Evolutionary conservation across 2,113 vertebrate species (phyloP).

Genomic region (Murina feae): DNA sequence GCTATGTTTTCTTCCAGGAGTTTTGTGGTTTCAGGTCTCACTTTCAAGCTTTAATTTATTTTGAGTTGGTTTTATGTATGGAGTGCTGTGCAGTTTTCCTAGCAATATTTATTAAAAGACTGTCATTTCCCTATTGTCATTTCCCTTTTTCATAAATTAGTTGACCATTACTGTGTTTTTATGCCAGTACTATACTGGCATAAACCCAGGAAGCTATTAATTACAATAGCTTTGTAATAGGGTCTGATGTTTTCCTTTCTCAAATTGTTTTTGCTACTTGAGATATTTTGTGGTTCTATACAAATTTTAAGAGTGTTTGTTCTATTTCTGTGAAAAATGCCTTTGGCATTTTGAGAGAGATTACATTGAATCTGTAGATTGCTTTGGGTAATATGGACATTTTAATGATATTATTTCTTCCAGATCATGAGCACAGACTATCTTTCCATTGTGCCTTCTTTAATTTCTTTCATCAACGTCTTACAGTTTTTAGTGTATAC

Average conservation of each 20-base stretch:
- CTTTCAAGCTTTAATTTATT: not conserved
- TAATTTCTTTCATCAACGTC: not conserved
- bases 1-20: not conserved
- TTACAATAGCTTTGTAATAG: not conserved
- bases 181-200: not conserved
- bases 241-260: slow-evolving; percentile 12
- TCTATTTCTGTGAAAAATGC: not conserved
- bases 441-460: not conserved
- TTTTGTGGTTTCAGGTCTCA: not conserved
- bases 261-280: not conserved
- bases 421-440: not conserved
- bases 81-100: not conserved
- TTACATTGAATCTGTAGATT: not conserved
- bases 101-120: not conserved
- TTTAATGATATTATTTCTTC: not conserved
- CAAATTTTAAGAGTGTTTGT: not conserved
- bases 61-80: not conserved
- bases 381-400: not conserved
- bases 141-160: not conserved
- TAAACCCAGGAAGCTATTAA: too few species aligned
- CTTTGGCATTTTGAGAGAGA: not conserved
- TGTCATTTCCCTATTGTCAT: not conserved
- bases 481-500: not conserved
- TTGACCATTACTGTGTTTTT: not conserved
- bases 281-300: not conserved